These are phyloP conservation scores for Peromyscus polionotus DNA, from an alignment of 2,113 vertebrate genomes.

Conservation along the genomic window DNA sequence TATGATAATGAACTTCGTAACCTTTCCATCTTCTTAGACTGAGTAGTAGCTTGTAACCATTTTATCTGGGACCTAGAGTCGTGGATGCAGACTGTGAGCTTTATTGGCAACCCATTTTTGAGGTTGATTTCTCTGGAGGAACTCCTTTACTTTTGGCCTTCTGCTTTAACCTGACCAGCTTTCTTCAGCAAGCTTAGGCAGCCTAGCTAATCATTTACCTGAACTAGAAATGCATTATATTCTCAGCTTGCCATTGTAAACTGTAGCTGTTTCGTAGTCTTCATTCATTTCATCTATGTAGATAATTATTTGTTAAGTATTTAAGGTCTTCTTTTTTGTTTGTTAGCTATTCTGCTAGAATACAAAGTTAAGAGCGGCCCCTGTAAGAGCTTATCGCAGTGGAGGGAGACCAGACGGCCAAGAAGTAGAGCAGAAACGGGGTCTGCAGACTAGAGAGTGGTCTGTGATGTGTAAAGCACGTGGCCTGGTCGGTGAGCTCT, in stretches of 20 bases:
- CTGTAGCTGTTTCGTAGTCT: background rate
- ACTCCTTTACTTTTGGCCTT: background rate
- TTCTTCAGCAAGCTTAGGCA: background rate
- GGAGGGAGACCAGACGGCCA: background rate
- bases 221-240: background rate
- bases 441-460: fast-evolving
- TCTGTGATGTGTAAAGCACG: fast-evolving
- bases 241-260: background rate
- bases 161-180: background rate
- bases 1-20: background rate
- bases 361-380: background rate
- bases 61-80: background rate
- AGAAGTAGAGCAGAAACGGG: background rate
- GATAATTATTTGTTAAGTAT: background rate
- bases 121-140: background rate
- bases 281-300: background rate
- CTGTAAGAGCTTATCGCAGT: background rate
- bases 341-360: background rate
- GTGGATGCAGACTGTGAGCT: background rate
- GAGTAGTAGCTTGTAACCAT: background rate
- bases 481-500: background rate
- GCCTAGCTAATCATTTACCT: background rate
- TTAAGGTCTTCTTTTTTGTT: background rate
- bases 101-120: background rate
- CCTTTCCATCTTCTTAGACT: background rate